These are phyloP conservation scores for Cremastinae sp. DNA, from an alignment of 2,888 invertebrate species.

Conservation along the genomic window DNA sequence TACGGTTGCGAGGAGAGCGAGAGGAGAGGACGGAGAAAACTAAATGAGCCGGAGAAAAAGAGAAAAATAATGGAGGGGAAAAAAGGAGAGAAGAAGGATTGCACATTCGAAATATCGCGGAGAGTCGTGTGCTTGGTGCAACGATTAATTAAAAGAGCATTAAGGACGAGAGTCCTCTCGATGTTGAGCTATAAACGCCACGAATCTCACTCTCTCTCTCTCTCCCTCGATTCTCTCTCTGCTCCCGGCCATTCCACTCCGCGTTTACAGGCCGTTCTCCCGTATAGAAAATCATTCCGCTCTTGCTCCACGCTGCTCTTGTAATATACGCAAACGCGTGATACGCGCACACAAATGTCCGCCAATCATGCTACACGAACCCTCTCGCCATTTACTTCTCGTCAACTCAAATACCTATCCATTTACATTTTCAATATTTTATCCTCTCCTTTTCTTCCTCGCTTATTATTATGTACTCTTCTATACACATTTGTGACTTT, in stretches of 20 bases:
- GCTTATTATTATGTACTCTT: no score
- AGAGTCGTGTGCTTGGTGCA: conserved; percentile 48
- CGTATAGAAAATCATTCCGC: conserved; percentile 11
- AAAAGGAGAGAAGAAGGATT: conserved; percentile 7
- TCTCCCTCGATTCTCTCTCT: conserved; percentile 19
- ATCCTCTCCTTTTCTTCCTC: conserved; percentile 18
- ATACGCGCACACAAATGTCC: not conserved
- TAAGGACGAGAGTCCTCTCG: conserved; percentile 61
- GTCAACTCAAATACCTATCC: conserved; percentile 19
- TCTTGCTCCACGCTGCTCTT: not conserved
- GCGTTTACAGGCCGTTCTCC: conserved; percentile 13
- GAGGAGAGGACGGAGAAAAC: conserved; percentile 7
- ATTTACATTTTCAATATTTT: conserved; percentile 19
- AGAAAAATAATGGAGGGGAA: conserved; percentile 7
- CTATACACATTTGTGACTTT: no score
- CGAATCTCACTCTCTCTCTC: not conserved
- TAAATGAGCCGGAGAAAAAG: conserved; percentile 6
- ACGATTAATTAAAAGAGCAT: conserved; percentile 67
- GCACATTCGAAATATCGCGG: conserved; percentile 44
- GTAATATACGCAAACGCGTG: not conserved
- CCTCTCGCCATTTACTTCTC: conserved; percentile 8
- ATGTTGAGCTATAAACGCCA: conserved; percentile 40
- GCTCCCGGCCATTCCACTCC: conserved; percentile 5
- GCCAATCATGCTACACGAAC: conserved; percentile 1
- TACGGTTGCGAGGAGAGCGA: conserved; percentile 19